A percentile compares a stretch with the other conserved stretches of the same genome.
These are phyloP conservation scores for Toxotes lorentzi DNA, from an alignment of 2,797 vertebrate species.

Conservation along the genomic window DNA sequence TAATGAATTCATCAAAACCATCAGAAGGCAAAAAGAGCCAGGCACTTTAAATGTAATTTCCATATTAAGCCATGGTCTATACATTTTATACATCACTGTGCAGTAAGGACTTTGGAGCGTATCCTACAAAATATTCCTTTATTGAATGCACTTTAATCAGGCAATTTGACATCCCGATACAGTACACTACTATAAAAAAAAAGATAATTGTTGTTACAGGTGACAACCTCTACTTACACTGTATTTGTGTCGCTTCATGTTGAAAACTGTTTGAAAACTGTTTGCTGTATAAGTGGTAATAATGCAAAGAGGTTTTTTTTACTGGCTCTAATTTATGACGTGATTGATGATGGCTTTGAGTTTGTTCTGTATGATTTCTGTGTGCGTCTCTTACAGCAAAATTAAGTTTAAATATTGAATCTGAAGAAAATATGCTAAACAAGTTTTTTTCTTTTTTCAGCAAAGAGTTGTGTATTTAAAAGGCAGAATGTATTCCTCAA, in stretches of 20 bases:
- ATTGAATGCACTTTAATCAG: not conserved
- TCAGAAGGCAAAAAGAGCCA: conserved; percentile 29
- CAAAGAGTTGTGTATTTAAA: conserved; percentile 5
- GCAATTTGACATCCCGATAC: not conserved
- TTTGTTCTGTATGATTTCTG: not conserved
- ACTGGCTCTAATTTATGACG: not conserved
- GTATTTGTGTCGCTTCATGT: conserved; percentile 16
- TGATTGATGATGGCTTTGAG: not conserved
- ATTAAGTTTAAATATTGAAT: not conserved
- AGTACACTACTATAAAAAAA: not conserved
- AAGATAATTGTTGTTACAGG: not conserved
- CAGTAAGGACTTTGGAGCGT: not conserved
- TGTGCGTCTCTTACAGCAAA: not conserved
- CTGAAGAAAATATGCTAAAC: not conserved
- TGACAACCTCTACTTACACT: not conserved
- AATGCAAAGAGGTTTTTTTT: not conserved
- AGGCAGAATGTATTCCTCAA: not conserved
- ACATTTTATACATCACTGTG: conserved; percentile 17
- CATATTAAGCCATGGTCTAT: not conserved
- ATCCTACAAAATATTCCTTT: not conserved
- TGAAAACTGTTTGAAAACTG: conserved; percentile 19
- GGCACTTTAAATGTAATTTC: conserved; percentile 32
- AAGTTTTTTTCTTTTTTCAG: not conserved
- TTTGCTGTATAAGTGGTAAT: not conserved
- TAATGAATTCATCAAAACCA: conserved; percentile 37